Conservation (phyloP, 1,140 invertebrate genomes). For the Drosophila nigrodunni region DNA sequence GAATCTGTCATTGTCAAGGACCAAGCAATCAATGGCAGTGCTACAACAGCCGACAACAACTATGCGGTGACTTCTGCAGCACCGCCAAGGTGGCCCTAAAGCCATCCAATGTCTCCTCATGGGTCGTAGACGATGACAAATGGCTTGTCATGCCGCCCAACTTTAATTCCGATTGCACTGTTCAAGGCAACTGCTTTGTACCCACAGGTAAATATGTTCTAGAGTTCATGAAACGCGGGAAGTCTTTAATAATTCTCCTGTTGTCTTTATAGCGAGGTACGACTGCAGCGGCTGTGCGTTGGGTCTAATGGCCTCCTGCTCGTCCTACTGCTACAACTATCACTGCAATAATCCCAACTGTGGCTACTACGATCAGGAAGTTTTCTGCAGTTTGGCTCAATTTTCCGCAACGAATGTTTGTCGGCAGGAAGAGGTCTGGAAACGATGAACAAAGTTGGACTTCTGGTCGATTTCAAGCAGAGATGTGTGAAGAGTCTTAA, state of each 20-base stretch:
- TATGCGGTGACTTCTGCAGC: conserved; percentile 61
- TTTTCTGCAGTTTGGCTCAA: conserved; percentile 51
- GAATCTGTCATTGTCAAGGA: conserved; percentile 39
- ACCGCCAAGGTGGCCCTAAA: conserved; percentile 54
- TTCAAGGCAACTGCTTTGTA: conserved; percentile 27
- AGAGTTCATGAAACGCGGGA: background rate
- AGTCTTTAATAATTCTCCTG: background rate
- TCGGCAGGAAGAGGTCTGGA: conserved; percentile 56
- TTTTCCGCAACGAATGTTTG: conserved; percentile 44
- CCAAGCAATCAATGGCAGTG: conserved; percentile 54
- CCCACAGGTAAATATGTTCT: conserved; percentile 30
- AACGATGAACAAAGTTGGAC: background rate
- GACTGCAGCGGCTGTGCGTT: conserved; percentile 70
- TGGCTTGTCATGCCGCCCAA: conserved; percentile 63
- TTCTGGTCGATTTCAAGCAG: too few relatives aligned
- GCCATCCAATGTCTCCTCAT: conserved; percentile 23
- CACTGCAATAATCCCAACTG: conserved; percentile 58
- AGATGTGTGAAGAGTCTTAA: too few relatives aligned
- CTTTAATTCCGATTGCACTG: conserved; percentile 32
- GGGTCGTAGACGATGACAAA: conserved; percentile 35
- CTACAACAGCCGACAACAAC: conserved; percentile 47
- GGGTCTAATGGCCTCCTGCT: conserved; percentile 39
- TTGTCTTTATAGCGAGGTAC: conserved; percentile 23
- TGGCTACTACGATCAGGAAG: conserved; percentile 56
- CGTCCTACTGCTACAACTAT: conserved; percentile 68